Evolutionary conservation across 2,888 invertebrate genomes (phyloP).

Genomic region (Tromatobia lineatoria): DNA sequence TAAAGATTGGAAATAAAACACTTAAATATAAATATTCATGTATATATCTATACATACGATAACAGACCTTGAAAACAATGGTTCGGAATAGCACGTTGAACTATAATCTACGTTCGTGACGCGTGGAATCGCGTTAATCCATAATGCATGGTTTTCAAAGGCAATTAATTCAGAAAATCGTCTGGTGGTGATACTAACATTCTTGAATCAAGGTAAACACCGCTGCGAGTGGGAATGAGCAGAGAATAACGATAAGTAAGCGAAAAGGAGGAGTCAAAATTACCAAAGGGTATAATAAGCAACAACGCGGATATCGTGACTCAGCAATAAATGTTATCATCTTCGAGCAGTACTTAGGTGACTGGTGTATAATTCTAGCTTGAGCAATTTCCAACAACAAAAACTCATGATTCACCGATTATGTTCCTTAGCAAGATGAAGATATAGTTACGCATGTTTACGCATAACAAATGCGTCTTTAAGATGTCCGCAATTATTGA

Average conservation of each 20-base stretch:
- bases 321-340: conserved; percentile 9
- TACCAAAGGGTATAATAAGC: neutral
- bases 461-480: neutral
- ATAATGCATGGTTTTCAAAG: conserved; percentile 4
- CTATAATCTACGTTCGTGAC: conserved; percentile 13
- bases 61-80: conserved; percentile 13
- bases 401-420: conserved; percentile 4
- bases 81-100: conserved; percentile 22
- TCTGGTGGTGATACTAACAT: neutral
- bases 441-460: neutral
- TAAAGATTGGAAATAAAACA: neutral
- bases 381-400: neutral
- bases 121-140: conserved; percentile 1
- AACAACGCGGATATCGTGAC: conserved; percentile 8
- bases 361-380: neutral
- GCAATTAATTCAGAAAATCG: conserved; percentile 19
- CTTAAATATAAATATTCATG: neutral
- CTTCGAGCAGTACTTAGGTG: neutral
- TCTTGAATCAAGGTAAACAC: conserved; percentile 12
- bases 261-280: neutral
- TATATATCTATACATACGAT: no score
- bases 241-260: neutral
- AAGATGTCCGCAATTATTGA: neutral
- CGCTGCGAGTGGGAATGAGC: neutral
- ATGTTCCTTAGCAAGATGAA: neutral